A percentile compares a stretch with the other conserved stretches of the same genome.
phyloP scores from a whole-genome alignment of 2,888 invertebrate species.

The Caenorhabditis drosophilae region DNA sequence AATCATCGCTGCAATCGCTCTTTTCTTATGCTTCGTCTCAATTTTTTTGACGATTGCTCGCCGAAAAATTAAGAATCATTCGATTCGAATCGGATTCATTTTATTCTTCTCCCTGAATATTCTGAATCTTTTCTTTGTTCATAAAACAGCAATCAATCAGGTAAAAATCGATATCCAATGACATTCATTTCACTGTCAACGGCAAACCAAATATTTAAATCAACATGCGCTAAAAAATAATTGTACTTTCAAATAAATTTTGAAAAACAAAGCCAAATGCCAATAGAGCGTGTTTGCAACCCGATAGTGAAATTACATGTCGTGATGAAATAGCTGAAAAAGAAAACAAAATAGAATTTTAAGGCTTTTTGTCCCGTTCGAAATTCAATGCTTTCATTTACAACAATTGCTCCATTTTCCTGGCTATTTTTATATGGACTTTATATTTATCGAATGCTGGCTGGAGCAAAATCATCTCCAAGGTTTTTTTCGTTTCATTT shows the following conservation, averaged over 20 bases:
- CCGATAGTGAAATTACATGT: no score
- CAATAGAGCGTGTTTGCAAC: no score
- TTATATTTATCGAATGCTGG: conserved; percentile 56
- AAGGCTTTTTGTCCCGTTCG: conserved; percentile 60
- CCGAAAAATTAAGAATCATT: conserved; percentile 17
- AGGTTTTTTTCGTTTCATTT: no score
- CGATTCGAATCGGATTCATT: conserved; percentile 53
- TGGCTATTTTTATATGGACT: conserved; percentile 65
- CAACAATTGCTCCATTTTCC: conserved; percentile 55
- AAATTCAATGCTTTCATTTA: conserved; percentile 59
- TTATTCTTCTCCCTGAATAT: conserved; percentile 59
- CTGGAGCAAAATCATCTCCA: conserved; percentile 49
- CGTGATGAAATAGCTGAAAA: no score
- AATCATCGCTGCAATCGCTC: conserved; percentile 49
- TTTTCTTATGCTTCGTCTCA: conserved; percentile 53
- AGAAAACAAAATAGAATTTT: no score
- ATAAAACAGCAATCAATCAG: conserved; percentile 52
- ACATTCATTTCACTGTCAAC: no score
- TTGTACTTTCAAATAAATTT: no score
- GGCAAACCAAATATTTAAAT: no score
- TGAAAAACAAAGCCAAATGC: no score
- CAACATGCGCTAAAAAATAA: no score
- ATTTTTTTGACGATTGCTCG: conserved; percentile 49
- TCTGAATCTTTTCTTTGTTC: conserved; percentile 52
- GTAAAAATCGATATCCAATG: no score